Conservation (phyloP, 2,888 invertebrate species). For the Eupithecia exiguata region DNA sequence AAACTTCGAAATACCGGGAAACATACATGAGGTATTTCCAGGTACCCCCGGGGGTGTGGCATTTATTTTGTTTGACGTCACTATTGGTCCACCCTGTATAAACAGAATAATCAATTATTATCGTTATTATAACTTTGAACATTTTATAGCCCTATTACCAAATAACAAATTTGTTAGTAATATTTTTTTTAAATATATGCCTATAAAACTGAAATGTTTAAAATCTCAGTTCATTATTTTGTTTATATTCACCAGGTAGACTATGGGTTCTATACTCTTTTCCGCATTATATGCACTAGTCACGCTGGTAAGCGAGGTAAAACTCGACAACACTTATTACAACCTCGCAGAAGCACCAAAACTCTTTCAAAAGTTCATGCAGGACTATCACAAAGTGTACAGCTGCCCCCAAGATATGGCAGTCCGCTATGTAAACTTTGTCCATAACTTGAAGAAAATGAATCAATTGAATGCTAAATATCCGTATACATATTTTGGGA, state of each 20-base stretch:
- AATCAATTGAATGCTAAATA: slow-evolving; percentile 6
- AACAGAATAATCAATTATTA: not conserved
- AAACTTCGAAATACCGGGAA: too few species aligned
- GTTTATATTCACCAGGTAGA: not conserved
- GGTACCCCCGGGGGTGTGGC: too few species aligned
- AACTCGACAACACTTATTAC: not conserved
- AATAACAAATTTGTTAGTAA: not conserved
- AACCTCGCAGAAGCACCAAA: not conserved
- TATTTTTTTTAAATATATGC: not conserved
- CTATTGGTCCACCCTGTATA: not conserved
- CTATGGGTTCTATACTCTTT: not conserved
- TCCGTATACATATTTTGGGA: not conserved
- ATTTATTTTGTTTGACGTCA: too few species aligned
- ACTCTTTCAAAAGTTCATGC: not conserved
- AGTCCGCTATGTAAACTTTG: slow-evolving; percentile 3
- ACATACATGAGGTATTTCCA: too few species aligned
- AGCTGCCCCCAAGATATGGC: slow-evolving; percentile 6
- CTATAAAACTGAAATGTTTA: not conserved
- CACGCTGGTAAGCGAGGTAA: not conserved
- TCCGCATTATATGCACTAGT: not conserved
- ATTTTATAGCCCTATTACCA: not conserved
- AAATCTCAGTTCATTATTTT: not conserved
- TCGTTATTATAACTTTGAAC: not conserved
- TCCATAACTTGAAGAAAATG: slow-evolving; percentile 16
- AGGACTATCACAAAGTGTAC: slow-evolving; percentile 1